phyloP scores from a whole-genome alignment of 2,113 vertebrate genomes.

The Strigops habroptila region DNA sequence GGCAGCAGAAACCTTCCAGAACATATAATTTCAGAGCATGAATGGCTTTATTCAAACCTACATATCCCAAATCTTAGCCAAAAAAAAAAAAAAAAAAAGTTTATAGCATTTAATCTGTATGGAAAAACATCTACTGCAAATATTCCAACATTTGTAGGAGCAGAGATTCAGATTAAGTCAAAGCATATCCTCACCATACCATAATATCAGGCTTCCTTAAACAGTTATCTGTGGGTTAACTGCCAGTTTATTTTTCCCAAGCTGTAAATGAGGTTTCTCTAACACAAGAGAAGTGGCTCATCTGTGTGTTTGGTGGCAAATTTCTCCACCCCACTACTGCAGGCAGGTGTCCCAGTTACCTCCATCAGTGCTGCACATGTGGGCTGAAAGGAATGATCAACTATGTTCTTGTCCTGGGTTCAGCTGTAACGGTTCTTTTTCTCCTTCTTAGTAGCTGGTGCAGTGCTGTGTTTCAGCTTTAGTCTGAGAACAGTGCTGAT shows the following conservation, averaged over 20 bases:
- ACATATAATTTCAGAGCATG: neutral
- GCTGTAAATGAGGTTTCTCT: neutral
- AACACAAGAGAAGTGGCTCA: neutral
- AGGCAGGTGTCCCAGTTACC: neutral
- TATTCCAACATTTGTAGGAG: neutral
- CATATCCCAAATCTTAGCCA: neutral
- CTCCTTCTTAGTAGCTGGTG: neutral
- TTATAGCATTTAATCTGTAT: neutral
- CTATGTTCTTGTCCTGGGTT: neutral
- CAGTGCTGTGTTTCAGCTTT: neutral
- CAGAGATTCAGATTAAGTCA: neutral
- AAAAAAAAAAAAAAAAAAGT: neutral
- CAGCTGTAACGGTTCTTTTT: neutral
- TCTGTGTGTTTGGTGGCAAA: neutral
- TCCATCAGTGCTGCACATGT: neutral
- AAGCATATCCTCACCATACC: neutral
- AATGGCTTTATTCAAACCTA: neutral
- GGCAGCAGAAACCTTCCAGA: neutral
- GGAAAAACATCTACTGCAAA: neutral
- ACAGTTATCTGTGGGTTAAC: neutral
- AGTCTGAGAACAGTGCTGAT: neutral
- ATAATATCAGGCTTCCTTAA: neutral
- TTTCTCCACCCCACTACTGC: rapidly evolving
- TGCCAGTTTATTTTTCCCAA: neutral
- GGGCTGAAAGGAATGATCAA: neutral